Evolutionary conservation across 2,888 invertebrate genomes (phyloP), one percentile per base, ranked within the genome.

Genomic region (Clitarchus hookeri): DNA sequence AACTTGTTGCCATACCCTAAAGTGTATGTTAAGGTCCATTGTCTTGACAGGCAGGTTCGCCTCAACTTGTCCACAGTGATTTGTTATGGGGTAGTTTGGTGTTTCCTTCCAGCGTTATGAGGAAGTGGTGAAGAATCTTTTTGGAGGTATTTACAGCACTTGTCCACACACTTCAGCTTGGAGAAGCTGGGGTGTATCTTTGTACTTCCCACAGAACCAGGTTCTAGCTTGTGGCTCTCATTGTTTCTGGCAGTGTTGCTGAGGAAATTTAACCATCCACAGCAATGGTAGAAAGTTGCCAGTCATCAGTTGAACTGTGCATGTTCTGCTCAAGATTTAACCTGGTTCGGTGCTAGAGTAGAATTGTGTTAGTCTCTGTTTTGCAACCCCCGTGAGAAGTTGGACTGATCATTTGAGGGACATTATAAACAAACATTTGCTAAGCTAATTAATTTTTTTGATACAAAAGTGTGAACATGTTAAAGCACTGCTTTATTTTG

Each of bases 101-200:
- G 65, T 65, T 65, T 65, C 65, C 65, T 65, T 65, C 65, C 65
- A 65, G 65, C 65, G 65, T 65, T 65, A n/a, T 65, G 65, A 65
- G 65, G 65, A 65, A 65, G 65, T 65, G 65, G 16, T 16, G 65
- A 65, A 65, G 65, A 65, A 65, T 65, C 65, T 65, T 65, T 65
- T 65, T 65, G 65, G 65, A 65, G 65, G 65, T 65, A 65, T 65
- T 65, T 65, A 65, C 19, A 65, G 65, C 65, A 65, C 65, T 65
- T 65, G 65, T 65, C 65, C 65, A 65, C 65, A 65, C 65, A 65
- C 65, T 65, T 65, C 65, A 65, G 65, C 65, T 65, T n/a, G 65
- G 65, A 65, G 23, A 65, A 65, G 65, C 65, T 65, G 65, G 65
- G 65, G 65, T 65, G 65, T 65, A 48, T 65, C 65, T 65, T 11